These are phyloP conservation scores for Erannis defoliaria DNA, from an alignment of 2,888 invertebrate genomes.

Conservation along the genomic window DNA sequence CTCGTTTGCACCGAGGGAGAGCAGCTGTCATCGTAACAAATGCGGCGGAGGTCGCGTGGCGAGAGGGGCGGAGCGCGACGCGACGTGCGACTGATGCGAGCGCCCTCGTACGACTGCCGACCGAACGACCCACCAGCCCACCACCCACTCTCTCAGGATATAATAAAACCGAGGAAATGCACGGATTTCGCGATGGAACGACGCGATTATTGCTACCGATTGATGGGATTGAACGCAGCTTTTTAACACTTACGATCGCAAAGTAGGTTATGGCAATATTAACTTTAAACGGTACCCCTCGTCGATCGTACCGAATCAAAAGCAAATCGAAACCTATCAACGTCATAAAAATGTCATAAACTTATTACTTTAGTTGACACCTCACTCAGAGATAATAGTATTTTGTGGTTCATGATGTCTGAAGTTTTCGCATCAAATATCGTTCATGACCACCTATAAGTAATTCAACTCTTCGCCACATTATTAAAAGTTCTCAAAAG, in stretches of 20 bases:
- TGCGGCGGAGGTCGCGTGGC: conserved; percentile 45
- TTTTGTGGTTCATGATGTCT: neutral
- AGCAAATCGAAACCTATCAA: conserved; percentile 8
- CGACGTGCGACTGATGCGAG: conserved; percentile 69
- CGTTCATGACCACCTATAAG: no score
- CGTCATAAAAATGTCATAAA: conserved; percentile 21
- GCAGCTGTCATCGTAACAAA: conserved; percentile 62
- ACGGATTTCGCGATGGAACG: conserved; percentile 62
- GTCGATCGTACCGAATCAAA: conserved; percentile 27
- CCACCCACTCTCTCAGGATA: conserved; percentile 47
- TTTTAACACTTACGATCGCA: conserved; percentile 37
- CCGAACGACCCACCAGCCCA: conserved; percentile 41
- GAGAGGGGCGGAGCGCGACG: conserved; percentile 53
- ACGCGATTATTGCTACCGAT: conserved; percentile 59
- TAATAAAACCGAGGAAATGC: conserved; percentile 66
- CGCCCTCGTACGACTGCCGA: conserved; percentile 78
- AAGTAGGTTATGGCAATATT: conserved; percentile 42
- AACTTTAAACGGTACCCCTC: conserved; percentile 34
- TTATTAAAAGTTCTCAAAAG: no score
- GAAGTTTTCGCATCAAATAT: neutral
- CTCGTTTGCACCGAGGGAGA: conserved; percentile 56
- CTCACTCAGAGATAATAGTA: neutral
- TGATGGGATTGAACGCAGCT: conserved; percentile 50
- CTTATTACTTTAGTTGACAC: conserved; percentile 2
- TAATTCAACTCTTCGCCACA: no score